phyloP scores from a whole-genome alignment of 2,113 vertebrate genomes.

The Ginglymostoma cirratum region DNA sequence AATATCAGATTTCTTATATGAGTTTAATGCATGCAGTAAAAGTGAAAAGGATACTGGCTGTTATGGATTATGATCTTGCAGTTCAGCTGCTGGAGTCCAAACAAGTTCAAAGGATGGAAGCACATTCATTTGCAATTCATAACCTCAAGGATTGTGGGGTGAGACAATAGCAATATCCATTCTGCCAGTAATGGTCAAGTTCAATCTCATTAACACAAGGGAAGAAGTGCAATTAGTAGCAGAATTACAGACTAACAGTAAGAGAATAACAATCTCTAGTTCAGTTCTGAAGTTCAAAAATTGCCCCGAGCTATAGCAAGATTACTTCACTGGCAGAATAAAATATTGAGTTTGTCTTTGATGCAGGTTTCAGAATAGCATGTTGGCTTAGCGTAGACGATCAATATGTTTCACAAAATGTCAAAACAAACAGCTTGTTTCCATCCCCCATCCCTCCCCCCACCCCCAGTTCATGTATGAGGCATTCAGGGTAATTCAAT shows the following conservation, averaged over 20 bases:
- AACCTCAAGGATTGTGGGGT: neutral
- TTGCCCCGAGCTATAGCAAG: neutral
- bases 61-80: neutral
- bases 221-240: neutral
- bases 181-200: neutral
- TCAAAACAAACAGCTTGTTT: neutral
- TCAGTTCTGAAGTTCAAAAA: neutral
- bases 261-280: neutral
- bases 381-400: neutral
- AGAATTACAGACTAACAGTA: neutral
- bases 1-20: neutral
- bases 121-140: neutral
- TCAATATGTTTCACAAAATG: neutral
- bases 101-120: neutral
- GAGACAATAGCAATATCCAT: neutral
- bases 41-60: neutral
- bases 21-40: neutral
- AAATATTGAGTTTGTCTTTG: neutral
- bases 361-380: neutral
- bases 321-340: neutral
- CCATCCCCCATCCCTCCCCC: too few species aligned
- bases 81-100: neutral
- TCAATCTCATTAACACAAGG: neutral
- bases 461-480: neutral
- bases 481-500: neutral